Base-by-base conservation (phyloP, 2,113 vertebrate species). In the Hepsetus odoe region DNA sequence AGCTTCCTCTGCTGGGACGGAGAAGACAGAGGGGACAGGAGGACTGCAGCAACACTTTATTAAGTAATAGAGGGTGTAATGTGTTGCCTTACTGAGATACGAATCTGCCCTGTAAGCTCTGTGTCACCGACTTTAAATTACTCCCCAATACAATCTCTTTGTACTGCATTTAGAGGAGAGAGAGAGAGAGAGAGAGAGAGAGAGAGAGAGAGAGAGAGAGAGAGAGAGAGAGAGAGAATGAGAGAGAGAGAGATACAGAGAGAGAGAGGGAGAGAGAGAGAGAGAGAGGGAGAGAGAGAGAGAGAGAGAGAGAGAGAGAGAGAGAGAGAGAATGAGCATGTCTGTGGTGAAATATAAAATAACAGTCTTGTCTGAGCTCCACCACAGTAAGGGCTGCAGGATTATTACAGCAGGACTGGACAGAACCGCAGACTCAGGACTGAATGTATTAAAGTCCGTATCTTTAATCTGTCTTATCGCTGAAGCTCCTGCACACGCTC, bases 71-170 rank as follows among this genome's bases (percentile, higher is more conserved):
- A 75, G 51, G 55, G 44, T 62, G 35, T 75, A 68, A 81, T 62
- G 35, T 67, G 62, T 74, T 28, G 56, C 28, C n/a, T 58, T 30
- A 38, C 24, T 24, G 49, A 44, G 49, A 77, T 66, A 64, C 38
- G 66, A 49, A 24, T 65, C 74, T 49, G 58, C 22, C 56, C 55
- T 62, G 40, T 79, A 82, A 82, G 70, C 76, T 30, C 69, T 61
- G 65, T 76, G 67, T 78, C 44, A 73, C 42, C 7, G 12, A 84
- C 77, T 81, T 76, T 74, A 82, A 82, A 77, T 77, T 70, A 77
- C 68, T 82, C 69, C 42, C 72, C 69, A 55, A 62, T 14, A 79
- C 49, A 80, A 79, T 81, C 67, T 83, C 42, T 38, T 69, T 66
- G n/a, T 72, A 64, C 28, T 65, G 66, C 56, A 72, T 82, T 82